These are phyloP conservation scores for Lysandra bellargus DNA, from an alignment of 2,888 invertebrate genomes.

Conservation along the genomic window DNA sequence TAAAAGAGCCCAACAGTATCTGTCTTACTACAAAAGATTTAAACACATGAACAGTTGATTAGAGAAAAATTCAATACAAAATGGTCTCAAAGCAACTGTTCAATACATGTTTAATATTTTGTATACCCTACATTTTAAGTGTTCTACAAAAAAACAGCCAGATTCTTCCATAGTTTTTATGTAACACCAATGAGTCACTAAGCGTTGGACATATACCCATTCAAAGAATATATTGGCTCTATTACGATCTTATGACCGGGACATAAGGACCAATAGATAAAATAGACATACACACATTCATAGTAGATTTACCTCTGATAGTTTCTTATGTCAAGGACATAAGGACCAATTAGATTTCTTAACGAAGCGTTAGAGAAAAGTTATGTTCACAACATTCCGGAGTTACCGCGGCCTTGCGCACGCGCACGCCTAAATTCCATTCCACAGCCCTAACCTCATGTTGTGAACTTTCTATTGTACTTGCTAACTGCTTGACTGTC, in stretches of 20 bases:
- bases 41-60: no score
- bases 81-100: no score
- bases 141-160: not conserved
- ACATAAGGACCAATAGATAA: no score
- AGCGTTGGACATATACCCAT: not conserved
- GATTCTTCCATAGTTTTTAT: not conserved
- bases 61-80: no score
- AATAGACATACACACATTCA: no score
- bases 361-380: not conserved
- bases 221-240: not conserved
- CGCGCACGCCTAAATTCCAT: conserved; percentile 6
- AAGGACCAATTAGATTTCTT: not conserved
- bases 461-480: conserved; percentile 13
- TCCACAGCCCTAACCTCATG: conserved; percentile 8
- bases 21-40: no score
- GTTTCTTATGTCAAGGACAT: no score
- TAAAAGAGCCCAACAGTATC: not conserved
- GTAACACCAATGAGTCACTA: not conserved
- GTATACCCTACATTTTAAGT: not conserved
- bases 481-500: not conserved
- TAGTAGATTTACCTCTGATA: no score
- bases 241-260: not conserved
- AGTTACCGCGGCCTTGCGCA: conserved; percentile 9
- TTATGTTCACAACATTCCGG: not conserved
- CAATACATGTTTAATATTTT: no score